Percentiles rank a stretch among this genome's conserved stretches.
Conservation (phyloP, 1,140 invertebrate species). For the Cephus cinctus region DNA sequence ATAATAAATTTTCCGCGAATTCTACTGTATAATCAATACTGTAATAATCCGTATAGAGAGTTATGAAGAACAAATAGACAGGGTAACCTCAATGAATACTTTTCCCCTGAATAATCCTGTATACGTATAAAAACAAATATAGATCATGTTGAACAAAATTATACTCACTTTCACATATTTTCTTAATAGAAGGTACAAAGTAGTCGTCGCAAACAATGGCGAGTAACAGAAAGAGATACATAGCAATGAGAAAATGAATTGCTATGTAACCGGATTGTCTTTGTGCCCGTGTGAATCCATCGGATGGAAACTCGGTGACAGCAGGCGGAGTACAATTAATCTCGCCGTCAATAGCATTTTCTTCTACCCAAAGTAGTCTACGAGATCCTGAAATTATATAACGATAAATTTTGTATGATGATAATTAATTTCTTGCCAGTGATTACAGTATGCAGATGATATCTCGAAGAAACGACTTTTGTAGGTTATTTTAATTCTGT, state of each 20-base stretch:
- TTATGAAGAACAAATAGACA: too few species aligned
- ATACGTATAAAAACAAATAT: too few species aligned
- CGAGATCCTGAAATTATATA: constrained; percentile 27
- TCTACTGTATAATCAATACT: too few species aligned
- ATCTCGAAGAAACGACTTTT: neutral
- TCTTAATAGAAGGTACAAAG: constrained; percentile 63
- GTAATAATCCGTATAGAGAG: too few species aligned
- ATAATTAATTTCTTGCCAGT: neutral
- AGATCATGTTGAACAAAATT: neutral
- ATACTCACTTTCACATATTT: constrained; percentile 59
- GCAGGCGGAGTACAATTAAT: constrained; percentile 58
- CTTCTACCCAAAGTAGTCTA: constrained; percentile 36
- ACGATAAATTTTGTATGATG: neutral
- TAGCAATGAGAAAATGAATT: constrained; percentile 58
- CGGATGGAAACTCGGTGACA: constrained; percentile 58
- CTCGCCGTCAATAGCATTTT: neutral
- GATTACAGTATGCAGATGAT: neutral
- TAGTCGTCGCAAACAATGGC: constrained; percentile 63
- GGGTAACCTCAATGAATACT: too few species aligned
- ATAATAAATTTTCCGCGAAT: too few species aligned
- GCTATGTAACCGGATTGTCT: constrained; percentile 54
- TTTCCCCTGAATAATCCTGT: too few species aligned
- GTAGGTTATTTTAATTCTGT: too few species aligned
- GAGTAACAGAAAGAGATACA: constrained; percentile 60
- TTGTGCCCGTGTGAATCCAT: constrained; percentile 53